These are phyloP conservation scores for Xerus rutilus DNA, from an alignment of 2,797 vertebrate species.

Conservation along the genomic window DNA sequence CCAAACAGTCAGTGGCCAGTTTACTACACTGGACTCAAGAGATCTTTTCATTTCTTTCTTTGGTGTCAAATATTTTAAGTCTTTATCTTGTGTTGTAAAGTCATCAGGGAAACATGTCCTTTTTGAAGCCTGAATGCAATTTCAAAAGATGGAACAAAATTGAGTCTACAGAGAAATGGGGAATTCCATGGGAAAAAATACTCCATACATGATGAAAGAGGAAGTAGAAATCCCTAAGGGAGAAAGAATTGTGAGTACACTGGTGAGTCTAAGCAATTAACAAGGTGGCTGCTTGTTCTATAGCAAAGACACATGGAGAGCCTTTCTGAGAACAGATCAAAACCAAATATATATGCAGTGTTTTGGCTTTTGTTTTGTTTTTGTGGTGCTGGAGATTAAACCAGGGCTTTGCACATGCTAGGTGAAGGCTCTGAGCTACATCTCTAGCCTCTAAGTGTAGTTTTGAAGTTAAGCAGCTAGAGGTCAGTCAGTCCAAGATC, in stretches of 20 bases:
- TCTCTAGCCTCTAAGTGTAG: background rate
- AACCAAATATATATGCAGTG: background rate
- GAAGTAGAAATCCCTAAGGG: conserved; percentile 46
- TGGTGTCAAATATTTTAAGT: conserved; percentile 49
- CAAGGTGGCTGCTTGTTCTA: background rate
- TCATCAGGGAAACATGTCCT: conserved; percentile 48
- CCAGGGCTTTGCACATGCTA: background rate
- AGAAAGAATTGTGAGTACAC: background rate
- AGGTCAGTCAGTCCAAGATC: background rate
- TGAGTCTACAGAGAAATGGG: conserved; percentile 49
- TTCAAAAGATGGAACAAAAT: conserved; percentile 61
- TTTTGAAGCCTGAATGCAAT: conserved; percentile 4
- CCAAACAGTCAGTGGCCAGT: background rate
- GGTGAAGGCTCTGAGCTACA: background rate
- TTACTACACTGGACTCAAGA: background rate
- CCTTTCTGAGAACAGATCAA: background rate
- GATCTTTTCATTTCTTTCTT: background rate
- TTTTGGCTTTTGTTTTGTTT: background rate
- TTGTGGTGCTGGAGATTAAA: background rate
- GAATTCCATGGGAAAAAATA: conserved; percentile 66
- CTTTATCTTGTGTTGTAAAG: conserved; percentile 54
- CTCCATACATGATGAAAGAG: background rate
- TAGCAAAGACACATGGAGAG: background rate
- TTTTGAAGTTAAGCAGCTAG: conserved; percentile 33
- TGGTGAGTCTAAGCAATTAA: conserved; percentile 3